Evolutionary conservation across 2,113 vertebrate genomes (phyloP).

Genomic region (Barnardius zonarius): DNA sequence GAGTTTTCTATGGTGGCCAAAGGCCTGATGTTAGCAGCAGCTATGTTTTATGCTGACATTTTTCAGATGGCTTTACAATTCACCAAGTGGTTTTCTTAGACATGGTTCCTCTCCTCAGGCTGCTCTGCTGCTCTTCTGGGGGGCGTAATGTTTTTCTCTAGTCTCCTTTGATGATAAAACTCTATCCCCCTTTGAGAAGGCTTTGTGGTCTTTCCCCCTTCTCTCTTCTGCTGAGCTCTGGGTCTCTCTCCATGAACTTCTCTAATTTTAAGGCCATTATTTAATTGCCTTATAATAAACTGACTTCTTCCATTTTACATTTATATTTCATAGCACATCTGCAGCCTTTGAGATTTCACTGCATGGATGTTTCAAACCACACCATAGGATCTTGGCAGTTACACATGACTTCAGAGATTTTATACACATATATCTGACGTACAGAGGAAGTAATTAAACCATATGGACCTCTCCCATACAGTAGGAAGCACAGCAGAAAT

Average conservation of each 20-base stretch:
- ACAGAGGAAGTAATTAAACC: constrained; percentile 53
- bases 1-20: background rate
- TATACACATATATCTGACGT: constrained; percentile 20
- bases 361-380: constrained; percentile 50
- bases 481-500: constrained; percentile 36
- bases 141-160: background rate
- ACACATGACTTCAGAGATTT: constrained; percentile 35
- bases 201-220: background rate
- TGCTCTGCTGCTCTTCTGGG: background rate
- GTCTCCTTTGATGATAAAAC: background rate
- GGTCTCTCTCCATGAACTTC: background rate
- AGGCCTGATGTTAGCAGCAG: background rate
- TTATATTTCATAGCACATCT: constrained; percentile 38
- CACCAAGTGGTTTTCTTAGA: background rate
- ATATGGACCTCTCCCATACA: constrained; percentile 40
- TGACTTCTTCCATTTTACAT: constrained; percentile 1
- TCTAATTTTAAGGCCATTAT: background rate
- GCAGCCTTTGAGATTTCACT: background rate
- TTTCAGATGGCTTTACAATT: background rate
- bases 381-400: constrained; percentile 45
- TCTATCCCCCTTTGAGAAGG: background rate
- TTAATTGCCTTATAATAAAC: background rate
- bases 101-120: background rate
- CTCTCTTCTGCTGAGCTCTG: background rate
- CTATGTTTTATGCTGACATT: background rate